Evolutionary conservation across 2,888 invertebrate species (phyloP), one percentile per base, ranked within the genome.

Genomic region (Archaeoteleia sp.): DNA sequence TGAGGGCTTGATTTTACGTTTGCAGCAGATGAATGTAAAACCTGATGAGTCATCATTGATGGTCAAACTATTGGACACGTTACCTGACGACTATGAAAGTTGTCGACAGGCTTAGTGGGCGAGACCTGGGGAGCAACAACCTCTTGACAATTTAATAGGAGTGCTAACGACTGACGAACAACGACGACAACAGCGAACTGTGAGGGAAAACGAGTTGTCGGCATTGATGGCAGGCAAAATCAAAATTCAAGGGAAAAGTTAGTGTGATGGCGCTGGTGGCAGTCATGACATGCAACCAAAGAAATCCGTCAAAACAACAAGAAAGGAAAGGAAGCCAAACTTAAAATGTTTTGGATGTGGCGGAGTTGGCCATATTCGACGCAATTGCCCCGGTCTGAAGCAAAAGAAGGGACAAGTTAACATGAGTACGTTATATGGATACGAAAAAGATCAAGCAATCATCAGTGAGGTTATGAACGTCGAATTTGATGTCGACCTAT

Each of bases 41-140:
- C 61, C 65, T 0, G 57, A 67, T 37, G 57, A 67, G 1, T 67
- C 60, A 1, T 60, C 67, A 6, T 29, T 67, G 1, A 66, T 66
- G 54, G 62, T 70, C 10, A 61, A 53, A 27, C 6, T 65, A 1
- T 17, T 69, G 17, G 60, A 60, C 6, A 48, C 68, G 2, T 23
- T 65, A 2, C 54, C 63, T n/a, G 60, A 69, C 12, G 27, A 45
- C 1, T 68, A 57, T n/a, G 54, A 60, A 17, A 55, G 63, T 15
- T 14, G 63, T 2, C 40, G 60, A n/a, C 68, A 68, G 37, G 45
- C 60, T 1, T 68, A 51, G 55, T 63, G 63, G 60, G 63, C 54
- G 0, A 34, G 55, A 35, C 20, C 55, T 0, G 68, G 63, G 1
- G 55, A 60, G 10, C 68, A 63, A n/a, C 32, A 43, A 27, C 63